A percentile compares a stretch with the other conserved stretches of the same genome.
These are phyloP conservation scores for Ceratina calcarata DNA, from an alignment of 1,140 invertebrate species.

Conservation along the genomic window DNA sequence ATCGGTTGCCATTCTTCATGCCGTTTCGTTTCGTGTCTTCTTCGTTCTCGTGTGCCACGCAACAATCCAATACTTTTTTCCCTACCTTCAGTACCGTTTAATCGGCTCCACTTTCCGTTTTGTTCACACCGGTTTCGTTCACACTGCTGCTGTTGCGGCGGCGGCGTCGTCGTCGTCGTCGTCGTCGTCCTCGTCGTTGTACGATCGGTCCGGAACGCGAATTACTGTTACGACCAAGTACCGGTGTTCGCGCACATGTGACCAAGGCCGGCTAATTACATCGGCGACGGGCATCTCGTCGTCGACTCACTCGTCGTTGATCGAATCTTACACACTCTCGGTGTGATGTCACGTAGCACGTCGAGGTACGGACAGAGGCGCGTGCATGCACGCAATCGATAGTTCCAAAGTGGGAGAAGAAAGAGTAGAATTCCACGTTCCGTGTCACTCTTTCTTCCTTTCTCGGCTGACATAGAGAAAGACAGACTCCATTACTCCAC, in stretches of 20 bases:
- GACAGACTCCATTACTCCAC: background rate
- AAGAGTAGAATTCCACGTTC: conserved; percentile 55
- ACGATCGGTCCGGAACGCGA: background rate
- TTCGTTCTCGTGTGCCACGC: conserved; percentile 15
- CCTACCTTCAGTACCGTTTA: background rate
- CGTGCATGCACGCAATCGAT: conserved; percentile 57
- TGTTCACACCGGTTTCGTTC: background rate
- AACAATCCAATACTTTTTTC: conserved; percentile 14
- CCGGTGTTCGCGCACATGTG: background rate
- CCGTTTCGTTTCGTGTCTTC: conserved; percentile 65
- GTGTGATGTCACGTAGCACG: conserved; percentile 37
- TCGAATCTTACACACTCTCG: conserved; percentile 42
- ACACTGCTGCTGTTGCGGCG: too few relatives aligned
- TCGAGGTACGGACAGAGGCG: conserved; percentile 20
- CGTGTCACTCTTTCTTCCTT: conserved; percentile 41
- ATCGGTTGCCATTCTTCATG: conserved; percentile 79
- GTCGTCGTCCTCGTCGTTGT: too few relatives aligned
- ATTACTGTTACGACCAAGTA: background rate
- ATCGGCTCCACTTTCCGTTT: background rate
- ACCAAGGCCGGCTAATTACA: conserved; percentile 21
- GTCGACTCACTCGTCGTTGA: conserved; percentile 31
- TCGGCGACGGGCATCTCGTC: conserved; percentile 24
- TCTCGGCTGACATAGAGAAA: background rate
- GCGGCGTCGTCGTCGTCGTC: too few relatives aligned
- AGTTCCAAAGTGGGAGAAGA: conserved; percentile 33